Percentiles rank a stretch among this genome's conserved stretches.
Conservation (phyloP, 1,140 invertebrate genomes). For the Tetragnatha versicolor region DNA sequence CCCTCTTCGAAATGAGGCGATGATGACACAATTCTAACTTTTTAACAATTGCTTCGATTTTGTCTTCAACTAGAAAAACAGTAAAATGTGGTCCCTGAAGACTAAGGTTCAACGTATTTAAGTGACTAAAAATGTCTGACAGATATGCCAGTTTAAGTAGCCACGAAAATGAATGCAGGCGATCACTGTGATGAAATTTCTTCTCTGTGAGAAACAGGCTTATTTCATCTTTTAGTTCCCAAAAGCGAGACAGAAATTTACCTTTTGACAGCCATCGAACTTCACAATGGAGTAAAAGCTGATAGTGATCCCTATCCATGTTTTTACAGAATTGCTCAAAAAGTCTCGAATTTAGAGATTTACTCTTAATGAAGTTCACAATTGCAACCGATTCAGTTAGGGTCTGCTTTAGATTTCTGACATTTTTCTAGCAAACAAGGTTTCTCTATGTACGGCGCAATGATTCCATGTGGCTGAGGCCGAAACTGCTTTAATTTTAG, state of each 20-base stretch:
- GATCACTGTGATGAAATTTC: background rate
- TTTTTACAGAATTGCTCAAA: slow-evolving; percentile 56
- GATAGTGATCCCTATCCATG: background rate
- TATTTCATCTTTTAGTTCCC: background rate
- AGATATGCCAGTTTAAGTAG: background rate
- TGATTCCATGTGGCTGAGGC: slow-evolving; percentile 57
- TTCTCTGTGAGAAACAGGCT: background rate
- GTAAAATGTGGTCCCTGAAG: background rate
- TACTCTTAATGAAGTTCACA: slow-evolving; percentile 59
- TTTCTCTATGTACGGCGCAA: slow-evolving; percentile 59
- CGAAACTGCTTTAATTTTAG: slow-evolving; percentile 55
- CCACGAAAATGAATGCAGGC: background rate
- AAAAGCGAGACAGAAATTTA: slow-evolving; percentile 3
- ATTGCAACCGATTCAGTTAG: slow-evolving; percentile 56
- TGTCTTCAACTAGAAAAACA: background rate
- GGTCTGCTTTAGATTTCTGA: slow-evolving; percentile 54
- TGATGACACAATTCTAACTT: background rate
- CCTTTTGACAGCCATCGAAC: background rate
- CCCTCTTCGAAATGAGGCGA: background rate
- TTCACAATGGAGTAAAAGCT: background rate
- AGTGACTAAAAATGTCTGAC: background rate
- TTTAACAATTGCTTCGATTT: slow-evolving; percentile 5
- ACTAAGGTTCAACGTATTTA: slow-evolving; percentile 1
- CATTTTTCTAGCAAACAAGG: slow-evolving; percentile 56
- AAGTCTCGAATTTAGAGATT: slow-evolving; percentile 56